phyloP scores from a whole-genome alignment of 2,113 vertebrate genomes.

The Cranoglanis bouderius region DNA sequence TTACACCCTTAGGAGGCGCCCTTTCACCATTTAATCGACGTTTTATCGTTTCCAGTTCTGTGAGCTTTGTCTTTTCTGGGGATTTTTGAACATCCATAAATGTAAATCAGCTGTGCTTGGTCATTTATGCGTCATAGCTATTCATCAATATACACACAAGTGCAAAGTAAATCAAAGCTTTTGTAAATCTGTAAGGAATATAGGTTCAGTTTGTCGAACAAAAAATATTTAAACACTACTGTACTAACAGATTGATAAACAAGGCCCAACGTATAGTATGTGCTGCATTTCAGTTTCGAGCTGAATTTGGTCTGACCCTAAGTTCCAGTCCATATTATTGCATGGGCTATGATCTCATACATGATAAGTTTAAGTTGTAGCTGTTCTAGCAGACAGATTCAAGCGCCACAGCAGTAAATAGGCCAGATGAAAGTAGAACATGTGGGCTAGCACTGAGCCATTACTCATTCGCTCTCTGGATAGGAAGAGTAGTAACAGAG shows the following conservation, averaged over 20 bases:
- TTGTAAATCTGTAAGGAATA: neutral
- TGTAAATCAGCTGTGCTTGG: neutral
- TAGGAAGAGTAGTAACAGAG: neutral
- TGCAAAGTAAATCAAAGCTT: neutral
- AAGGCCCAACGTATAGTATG: neutral
- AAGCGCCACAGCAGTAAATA: conserved; percentile 3
- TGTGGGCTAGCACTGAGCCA: neutral
- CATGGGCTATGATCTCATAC: neutral
- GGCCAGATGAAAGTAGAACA: conserved; percentile 22
- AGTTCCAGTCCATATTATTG: neutral
- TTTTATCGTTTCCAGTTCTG: neutral
- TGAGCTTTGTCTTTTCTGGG: neutral
- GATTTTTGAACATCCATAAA: neutral
- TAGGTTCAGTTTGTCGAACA: neutral
- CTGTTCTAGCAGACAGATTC: neutral
- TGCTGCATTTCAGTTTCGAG: neutral
- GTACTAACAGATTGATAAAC: neutral
- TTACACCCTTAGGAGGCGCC: neutral
- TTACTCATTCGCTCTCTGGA: neutral
- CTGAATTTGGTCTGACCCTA: neutral
- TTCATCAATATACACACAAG: neutral
- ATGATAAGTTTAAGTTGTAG: neutral
- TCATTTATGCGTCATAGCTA: neutral
- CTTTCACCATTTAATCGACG: neutral
- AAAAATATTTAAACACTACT: neutral